Percentiles rank a stretch among this genome's conserved stretches.
phyloP scores from a whole-genome alignment of 2,888 invertebrate species.

The Catocala sponsa region DNA sequence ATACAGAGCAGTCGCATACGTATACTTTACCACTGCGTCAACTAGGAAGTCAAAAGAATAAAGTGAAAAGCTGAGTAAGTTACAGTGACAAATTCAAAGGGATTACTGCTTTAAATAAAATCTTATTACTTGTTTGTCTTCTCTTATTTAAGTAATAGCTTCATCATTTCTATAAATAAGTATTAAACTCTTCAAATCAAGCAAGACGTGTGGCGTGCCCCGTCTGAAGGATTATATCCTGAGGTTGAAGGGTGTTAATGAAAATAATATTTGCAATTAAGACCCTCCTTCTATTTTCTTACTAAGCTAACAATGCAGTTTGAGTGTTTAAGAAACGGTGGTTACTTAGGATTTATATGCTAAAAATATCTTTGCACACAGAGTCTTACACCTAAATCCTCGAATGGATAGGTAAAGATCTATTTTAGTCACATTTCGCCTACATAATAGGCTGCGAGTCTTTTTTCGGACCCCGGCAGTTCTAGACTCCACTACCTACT shows the following conservation, averaged over 20 bases:
- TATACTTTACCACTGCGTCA: too few relatives aligned
- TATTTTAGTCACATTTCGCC: too few relatives aligned
- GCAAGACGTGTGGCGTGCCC: constrained; percentile 8
- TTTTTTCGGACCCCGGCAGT: too few relatives aligned
- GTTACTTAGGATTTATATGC: not conserved
- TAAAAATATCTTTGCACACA: not conserved
- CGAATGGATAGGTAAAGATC: too few relatives aligned
- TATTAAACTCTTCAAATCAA: constrained; percentile 7
- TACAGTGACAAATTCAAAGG: too few relatives aligned
- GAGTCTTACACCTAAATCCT: too few relatives aligned
- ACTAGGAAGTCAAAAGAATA: too few relatives aligned
- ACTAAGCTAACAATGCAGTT: constrained; percentile 7
- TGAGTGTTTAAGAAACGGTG: not conserved
- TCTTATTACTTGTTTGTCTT: not conserved
- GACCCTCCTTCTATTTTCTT: not conserved
- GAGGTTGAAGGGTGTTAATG: constrained; percentile 6
- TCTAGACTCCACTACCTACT: too few relatives aligned
- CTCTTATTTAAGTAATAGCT: not conserved
- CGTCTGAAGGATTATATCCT: constrained; percentile 7
- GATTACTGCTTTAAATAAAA: too few relatives aligned
- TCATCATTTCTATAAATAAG: not conserved
- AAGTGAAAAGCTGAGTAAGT: too few relatives aligned
- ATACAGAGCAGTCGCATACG: too few relatives aligned
- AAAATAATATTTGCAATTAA: constrained; percentile 9
- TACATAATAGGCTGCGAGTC: too few relatives aligned